These are phyloP conservation scores for Kuschelorhynchus macadamiae DNA, from an alignment of 2,888 invertebrate genomes.

Conservation along the genomic window DNA sequence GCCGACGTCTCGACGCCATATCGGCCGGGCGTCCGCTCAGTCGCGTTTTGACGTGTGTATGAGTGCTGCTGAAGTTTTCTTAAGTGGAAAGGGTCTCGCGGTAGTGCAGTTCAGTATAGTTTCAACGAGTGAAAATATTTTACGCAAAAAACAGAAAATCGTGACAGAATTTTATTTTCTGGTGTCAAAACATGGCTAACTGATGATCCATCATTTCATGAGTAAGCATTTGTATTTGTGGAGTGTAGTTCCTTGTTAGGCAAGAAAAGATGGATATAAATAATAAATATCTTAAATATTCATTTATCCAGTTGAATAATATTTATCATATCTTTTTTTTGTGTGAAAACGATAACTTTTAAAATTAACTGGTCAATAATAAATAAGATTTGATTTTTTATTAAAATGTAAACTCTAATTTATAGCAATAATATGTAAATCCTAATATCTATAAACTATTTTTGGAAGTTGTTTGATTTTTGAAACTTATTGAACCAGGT, in stretches of 20 bases:
- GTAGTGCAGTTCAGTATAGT: conserved; percentile 21
- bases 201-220: background rate
- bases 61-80: conserved; percentile 11
- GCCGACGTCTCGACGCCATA: conserved; percentile 46
- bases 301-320: no score
- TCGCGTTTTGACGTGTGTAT: conserved; percentile 33
- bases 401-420: background rate
- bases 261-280: no score
- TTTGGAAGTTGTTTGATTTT: conserved; percentile 8
- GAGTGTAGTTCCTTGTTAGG: background rate
- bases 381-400: background rate
- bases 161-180: no score
- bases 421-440: background rate
- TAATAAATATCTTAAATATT: no score
- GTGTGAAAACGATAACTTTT: no score
- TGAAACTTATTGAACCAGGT: conserved; percentile 40
- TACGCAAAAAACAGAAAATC: background rate
- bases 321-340: no score
- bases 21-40: conserved; percentile 48
- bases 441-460: no score
- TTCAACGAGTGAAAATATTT: conserved; percentile 13
- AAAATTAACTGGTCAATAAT: background rate
- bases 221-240: conserved; percentile 1
- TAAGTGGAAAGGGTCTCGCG: conserved; percentile 17
- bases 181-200: background rate